Percentiles rank a stretch among this genome's conserved stretches.
phyloP scores from a whole-genome alignment of 1,140 invertebrate species.

The Neodiprion fabricii region DNA sequence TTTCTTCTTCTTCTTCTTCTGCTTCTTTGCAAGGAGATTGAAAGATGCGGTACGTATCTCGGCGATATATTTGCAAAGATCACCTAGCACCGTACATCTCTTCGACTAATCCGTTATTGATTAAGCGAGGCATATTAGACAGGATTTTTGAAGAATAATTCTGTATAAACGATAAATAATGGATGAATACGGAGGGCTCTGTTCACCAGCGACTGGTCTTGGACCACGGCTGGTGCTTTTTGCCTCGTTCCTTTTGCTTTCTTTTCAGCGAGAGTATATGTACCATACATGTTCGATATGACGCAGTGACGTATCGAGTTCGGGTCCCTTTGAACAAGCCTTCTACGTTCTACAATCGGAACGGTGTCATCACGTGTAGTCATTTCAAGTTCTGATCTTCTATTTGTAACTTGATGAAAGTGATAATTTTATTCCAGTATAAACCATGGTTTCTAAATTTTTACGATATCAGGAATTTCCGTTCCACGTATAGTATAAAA shows the following conservation, averaged over 20 bases:
- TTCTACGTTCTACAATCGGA: neutral
- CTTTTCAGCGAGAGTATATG: conserved; percentile 28
- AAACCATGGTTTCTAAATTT: neutral
- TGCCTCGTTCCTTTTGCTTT: conserved; percentile 14
- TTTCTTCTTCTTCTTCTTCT: no score
- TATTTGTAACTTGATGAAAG: neutral
- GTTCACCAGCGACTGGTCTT: conserved; percentile 32
- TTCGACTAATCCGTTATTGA: neutral
- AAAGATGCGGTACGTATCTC: no score
- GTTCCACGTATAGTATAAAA: no score
- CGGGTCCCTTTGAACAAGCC: neutral
- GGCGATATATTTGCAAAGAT: neutral
- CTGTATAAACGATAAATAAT: conserved; percentile 33
- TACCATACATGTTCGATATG: conserved; percentile 23
- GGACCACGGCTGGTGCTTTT: conserved; percentile 30
- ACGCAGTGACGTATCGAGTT: conserved; percentile 11
- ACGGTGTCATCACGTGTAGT: neutral
- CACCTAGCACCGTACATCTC: neutral
- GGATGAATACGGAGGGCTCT: conserved; percentile 31
- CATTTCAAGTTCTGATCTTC: conserved; percentile 9
- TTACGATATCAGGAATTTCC: no score
- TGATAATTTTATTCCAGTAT: conserved; percentile 7
- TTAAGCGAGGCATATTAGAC: neutral
- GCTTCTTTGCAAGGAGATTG: no score
- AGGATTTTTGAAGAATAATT: conserved; percentile 14